Conservation (phyloP, 2,888 invertebrate genomes). For the Macroteleia sp. region DNA sequence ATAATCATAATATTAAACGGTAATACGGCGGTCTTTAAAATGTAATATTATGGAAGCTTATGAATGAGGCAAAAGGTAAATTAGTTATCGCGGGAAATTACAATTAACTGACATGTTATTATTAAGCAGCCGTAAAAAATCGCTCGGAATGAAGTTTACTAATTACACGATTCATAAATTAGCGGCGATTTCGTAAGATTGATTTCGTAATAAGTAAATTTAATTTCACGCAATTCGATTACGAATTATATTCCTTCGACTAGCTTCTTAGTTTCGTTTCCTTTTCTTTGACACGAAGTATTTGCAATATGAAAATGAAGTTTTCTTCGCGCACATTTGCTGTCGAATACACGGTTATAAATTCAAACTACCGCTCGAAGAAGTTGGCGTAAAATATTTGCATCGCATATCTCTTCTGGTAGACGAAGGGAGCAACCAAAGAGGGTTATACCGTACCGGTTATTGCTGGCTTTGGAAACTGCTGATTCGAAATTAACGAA, state of each 20-base stretch:
- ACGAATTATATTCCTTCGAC: conserved; percentile 8
- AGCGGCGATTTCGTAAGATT: background rate
- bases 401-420: conserved; percentile 39
- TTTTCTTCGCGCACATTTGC: conserved; percentile 9
- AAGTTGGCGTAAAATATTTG: conserved; percentile 51
- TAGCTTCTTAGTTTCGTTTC: too few relatives aligned
- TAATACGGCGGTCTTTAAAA: conserved; percentile 13
- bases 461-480: conserved; percentile 76
- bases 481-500: conserved; percentile 83
- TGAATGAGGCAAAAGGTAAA: conserved; percentile 5
- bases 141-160: background rate
- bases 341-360: conserved; percentile 18
- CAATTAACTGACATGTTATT: conserved; percentile 8
- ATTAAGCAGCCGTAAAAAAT: conserved; percentile 5
- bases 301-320: conserved; percentile 13
- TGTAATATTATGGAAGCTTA: conserved; percentile 6
- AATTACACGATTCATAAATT: conserved; percentile 1
- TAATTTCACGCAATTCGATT: background rate
- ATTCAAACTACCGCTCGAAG: conserved; percentile 35
- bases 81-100: conserved; percentile 9
- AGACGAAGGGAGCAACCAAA: conserved; percentile 36
- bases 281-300: background rate
- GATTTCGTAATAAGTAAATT: conserved; percentile 5
- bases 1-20: conserved; percentile 36
- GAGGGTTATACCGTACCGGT: conserved; percentile 56